Conservation (phyloP, 2,797 vertebrate genomes). For the Chloroceryle inda region DNA sequence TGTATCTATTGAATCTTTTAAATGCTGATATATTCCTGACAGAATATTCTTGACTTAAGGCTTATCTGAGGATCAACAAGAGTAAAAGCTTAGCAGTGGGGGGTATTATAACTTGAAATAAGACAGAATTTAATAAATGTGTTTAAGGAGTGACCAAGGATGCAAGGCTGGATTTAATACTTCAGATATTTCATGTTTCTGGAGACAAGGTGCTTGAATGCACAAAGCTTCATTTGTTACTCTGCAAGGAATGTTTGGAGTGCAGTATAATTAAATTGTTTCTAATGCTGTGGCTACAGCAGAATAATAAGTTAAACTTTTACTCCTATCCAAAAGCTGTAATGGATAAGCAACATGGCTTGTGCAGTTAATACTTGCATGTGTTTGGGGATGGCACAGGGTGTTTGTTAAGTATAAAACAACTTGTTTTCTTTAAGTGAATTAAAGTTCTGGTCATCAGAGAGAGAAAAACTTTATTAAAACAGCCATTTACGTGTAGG, state of each 20-base stretch:
- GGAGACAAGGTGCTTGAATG: neutral
- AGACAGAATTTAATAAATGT: neutral
- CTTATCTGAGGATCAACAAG: neutral
- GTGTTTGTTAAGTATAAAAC: neutral
- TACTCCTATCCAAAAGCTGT: neutral
- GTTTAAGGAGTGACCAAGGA: neutral
- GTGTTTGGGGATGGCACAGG: neutral
- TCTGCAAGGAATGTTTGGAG: neutral
- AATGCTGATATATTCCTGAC: neutral
- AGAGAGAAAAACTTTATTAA: neutral
- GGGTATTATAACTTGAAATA: neutral
- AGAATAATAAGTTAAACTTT: neutral
- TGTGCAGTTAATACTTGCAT: neutral
- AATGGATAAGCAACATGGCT: neutral
- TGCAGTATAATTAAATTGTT: neutral
- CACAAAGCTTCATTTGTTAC: neutral
- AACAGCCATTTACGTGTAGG: neutral
- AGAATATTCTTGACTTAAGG: neutral
- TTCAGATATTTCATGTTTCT: neutral
- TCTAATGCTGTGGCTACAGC: neutral
- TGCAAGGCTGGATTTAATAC: neutral
- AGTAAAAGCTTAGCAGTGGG: neutral
- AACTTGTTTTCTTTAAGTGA: neutral
- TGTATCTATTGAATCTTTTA: neutral
- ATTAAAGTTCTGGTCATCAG: neutral